A percentile compares a stretch with the other conserved stretches of the same genome.
phyloP scores from a whole-genome alignment of 2,797 vertebrate genomes.

The Chloroceryle amazona region DNA sequence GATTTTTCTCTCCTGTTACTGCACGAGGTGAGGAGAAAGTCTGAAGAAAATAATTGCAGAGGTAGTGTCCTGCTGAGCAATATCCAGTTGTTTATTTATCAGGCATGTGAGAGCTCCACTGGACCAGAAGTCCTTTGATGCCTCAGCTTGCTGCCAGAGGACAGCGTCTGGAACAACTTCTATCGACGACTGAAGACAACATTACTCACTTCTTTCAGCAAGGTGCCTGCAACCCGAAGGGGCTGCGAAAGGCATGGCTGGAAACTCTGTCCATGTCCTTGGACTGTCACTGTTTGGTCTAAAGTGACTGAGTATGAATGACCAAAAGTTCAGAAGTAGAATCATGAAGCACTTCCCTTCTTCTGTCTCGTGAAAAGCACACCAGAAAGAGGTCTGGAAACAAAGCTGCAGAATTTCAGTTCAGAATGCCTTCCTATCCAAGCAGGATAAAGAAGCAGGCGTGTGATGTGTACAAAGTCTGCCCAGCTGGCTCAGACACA shows the following conservation, averaged over 20 bases:
- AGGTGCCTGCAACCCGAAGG: background rate
- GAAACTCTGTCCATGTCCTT: background rate
- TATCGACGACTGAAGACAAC: background rate
- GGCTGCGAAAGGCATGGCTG: background rate
- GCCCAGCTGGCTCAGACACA: background rate
- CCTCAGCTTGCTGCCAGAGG: background rate
- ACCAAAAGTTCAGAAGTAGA: background rate
- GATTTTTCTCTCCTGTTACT: background rate
- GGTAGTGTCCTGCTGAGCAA: background rate
- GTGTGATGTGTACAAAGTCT: background rate
- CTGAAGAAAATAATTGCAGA: constrained; percentile 1
- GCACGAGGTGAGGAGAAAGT: background rate
- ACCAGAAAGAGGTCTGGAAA: background rate
- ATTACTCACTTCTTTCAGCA: background rate
- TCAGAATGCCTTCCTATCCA: background rate
- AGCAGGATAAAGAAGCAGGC: background rate
- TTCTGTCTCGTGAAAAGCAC: background rate
- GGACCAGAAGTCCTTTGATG: background rate
- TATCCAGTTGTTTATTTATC: background rate
- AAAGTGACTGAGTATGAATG: background rate
- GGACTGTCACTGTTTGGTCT: fast-evolving
- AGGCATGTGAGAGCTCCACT: background rate
- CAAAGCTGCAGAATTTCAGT: background rate
- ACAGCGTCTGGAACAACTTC: background rate
- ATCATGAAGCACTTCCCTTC: background rate